Evolutionary conservation across 1,140 invertebrate species (phyloP), one percentile per base, ranked within the genome.

Genomic region (Geopemphigus sp.): DNA sequence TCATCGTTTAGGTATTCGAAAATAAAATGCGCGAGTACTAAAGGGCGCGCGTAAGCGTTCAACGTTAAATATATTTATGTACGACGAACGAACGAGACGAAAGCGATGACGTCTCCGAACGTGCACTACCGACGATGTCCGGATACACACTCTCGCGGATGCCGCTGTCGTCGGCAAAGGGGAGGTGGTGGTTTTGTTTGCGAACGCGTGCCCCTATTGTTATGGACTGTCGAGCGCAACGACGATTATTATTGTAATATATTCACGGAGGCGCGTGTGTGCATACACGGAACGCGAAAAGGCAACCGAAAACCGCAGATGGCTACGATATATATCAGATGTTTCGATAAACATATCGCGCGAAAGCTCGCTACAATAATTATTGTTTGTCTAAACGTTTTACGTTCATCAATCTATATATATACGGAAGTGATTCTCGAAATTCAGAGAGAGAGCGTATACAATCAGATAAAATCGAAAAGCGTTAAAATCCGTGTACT

Each of bases 201-300:
- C 15, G 1, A 8, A 19, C 73, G 39, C 73, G 73, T 78, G 57
- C 74, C 74, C 74, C 74, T 78, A 78, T 78, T 50, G 74, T 78
- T 61, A 78, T 50, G 74, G 74, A 14, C 39, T 24, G 74, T 50
- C 47, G 57, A 61, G 22, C 59, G 29, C 26, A 8, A 63, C 47
- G 47, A 12, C 8, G 8, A 50, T 63, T 32, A 32, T 26, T 17
- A 29, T 45, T 15, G 17, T n/a, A 74, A 64, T 12, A 32, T 39
- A 64, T 64, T 64, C 61, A 17, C 17, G 19, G 4, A 1, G 59
- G 29, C 19, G 29, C 61, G 61, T 64, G 61, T 64, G 61, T 29
- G 32, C 29, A n/a, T n/a, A n/a, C 29, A 64, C 29, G 19, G 24
- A 32, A 19, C 15, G 61, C 15, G 19, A 39, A 32, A 64, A 64